These are phyloP conservation scores for Pseudomyrmex dendroicus DNA, from an alignment of 1,140 invertebrate genomes.

Conservation along the genomic window DNA sequence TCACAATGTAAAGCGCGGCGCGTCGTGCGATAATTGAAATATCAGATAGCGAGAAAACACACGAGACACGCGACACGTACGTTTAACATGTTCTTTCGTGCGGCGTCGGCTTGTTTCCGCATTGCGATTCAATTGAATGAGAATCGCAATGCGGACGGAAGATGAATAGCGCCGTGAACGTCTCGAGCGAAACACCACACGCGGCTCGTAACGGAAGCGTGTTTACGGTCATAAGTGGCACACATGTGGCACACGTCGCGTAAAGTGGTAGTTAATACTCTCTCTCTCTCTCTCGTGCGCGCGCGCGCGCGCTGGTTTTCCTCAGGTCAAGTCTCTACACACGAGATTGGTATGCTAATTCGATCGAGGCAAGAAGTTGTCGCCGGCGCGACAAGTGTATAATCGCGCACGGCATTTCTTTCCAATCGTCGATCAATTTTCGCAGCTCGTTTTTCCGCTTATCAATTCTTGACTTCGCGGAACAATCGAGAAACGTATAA, in stretches of 20 bases:
- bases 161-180: slow-evolving; percentile 16
- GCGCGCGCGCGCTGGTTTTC: slow-evolving; percentile 29
- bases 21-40: not conserved
- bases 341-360: slow-evolving; percentile 44
- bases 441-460: not conserved
- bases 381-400: not conserved
- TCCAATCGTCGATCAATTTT: not conserved
- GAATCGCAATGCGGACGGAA: not conserved
- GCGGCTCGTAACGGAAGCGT: slow-evolving; percentile 17
- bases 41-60: not conserved
- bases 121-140: slow-evolving; percentile 1
- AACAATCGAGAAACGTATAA: not conserved
- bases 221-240: slow-evolving; percentile 11
- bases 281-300: not conserved
- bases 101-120: not conserved
- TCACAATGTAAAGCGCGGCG: not conserved
- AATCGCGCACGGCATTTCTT: slow-evolving; percentile 6
- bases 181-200: not conserved
- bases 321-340: slow-evolving; percentile 11
- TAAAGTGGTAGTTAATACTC: slow-evolving; percentile 1
- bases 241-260: not conserved
- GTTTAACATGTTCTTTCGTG: not conserved
- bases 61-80: not conserved
- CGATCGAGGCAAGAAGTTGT: not conserved
- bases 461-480: not conserved